Evolutionary conservation across 2,113 vertebrate species (phyloP), one percentile per base, ranked within the genome.

Genomic region (Elephantulus edwardii): DNA sequence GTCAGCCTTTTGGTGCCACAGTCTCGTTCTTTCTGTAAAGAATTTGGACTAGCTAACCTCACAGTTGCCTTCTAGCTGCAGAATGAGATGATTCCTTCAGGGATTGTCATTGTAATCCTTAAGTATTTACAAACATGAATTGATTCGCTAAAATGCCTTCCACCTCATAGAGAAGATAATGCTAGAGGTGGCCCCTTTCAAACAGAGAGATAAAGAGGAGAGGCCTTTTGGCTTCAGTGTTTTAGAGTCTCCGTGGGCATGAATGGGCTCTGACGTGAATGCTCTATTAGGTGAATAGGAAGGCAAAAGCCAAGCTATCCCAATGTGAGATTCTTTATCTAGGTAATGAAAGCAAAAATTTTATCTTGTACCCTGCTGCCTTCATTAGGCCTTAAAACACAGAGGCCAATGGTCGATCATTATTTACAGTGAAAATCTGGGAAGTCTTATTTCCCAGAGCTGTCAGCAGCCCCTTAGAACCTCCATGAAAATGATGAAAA

Each of bases 361-460:
- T 68, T 44, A 16, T 1, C 33, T 0, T 0, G 1, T 2, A 0
- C 64, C 24, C 92, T 54, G 77, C 35, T 56, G 85, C 86, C 89
- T 93, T 79, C 62, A 8, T 92, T 91, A 90, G 86, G 82, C 82
- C 76, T 60, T 40, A 42, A 72, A 75, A 17, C 4, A n/a, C 42
- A 30, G 77, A 88, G 68, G 78, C 86, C 86, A 83, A 2, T 33
- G 64, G 83, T 3, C 42, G 10, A 0, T 52, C 74, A 16, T 90
- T 93, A 85, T 6, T 84, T 80, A 79, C 90, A 86, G 80, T 68
- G 72, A 46, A 83, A 93, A 66, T 58, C 91, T 48, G 76, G 58
- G 26, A 71, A 50, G 48, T 58, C 44, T 20, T 28, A 0, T 66
- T 89, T 76, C 93, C 89, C 86, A 62, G 77, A 83, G 83, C 81